Percentiles rank a stretch among this genome's conserved stretches.
These are phyloP conservation scores for Drosophila hydei DNA, from an alignment of 1,140 invertebrate genomes.

Conservation along the genomic window DNA sequence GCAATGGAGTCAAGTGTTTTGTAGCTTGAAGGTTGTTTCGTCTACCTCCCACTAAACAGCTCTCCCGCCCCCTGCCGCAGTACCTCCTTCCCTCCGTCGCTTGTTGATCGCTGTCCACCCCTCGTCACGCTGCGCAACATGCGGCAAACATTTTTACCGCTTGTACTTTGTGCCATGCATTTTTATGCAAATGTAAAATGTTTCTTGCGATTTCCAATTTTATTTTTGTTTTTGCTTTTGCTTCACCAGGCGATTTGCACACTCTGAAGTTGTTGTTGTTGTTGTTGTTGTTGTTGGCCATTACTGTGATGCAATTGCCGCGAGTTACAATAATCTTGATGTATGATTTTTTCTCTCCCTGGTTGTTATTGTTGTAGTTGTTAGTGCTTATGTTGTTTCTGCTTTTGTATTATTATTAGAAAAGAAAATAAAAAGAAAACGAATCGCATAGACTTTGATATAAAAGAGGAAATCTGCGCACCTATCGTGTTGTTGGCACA, in stretches of 20 bases:
- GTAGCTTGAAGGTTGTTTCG: constrained; percentile 78
- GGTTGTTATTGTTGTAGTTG: constrained; percentile 31
- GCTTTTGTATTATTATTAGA: constrained; percentile 59
- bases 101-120: neutral
- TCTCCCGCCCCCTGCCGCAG: neutral
- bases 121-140: constrained; percentile 54
- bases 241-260: constrained; percentile 11
- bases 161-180: constrained; percentile 76
- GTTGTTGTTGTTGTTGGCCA: constrained; percentile 55
- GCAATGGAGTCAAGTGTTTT: constrained; percentile 76
- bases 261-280: constrained; percentile 36
- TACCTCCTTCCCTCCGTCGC: neutral
- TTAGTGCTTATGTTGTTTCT: constrained; percentile 18
- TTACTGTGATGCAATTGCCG: constrained; percentile 82
- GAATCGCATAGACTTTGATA: constrained; percentile 37
- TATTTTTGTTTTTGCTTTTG: constrained; percentile 26
- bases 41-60: constrained; percentile 62
- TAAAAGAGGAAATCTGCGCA: constrained; percentile 75
- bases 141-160: constrained; percentile 80
- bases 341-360: constrained; percentile 61
- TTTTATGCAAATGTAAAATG: constrained; percentile 83
- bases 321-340: constrained; percentile 82
- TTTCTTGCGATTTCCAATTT: constrained; percentile 79
- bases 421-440: constrained; percentile 49
- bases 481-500: constrained; percentile 80